Evolutionary conservation across 2,113 vertebrate genomes (phyloP), one percentile per base, ranked within the genome.

Genomic region (Procapra przewalskii): DNA sequence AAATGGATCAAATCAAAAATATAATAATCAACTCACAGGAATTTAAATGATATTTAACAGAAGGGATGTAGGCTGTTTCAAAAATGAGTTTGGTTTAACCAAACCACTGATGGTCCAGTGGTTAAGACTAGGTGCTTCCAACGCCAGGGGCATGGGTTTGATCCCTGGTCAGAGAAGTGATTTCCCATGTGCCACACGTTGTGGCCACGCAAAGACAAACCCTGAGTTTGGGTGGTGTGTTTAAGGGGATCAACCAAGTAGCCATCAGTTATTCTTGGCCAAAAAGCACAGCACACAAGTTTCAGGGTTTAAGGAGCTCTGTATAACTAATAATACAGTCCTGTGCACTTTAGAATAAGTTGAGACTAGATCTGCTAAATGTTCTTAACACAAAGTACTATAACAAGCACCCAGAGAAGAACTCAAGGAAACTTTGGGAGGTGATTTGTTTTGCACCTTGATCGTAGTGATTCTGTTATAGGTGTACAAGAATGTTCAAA

Each of bases 1-100:
- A 77, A 77, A 52, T 79, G 48, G 33, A 55, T 64, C n/a, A n/a
- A 64, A 62, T 81, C 33, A 71, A 88, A 92, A 92, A 54, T 92
- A n/a, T n/a, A 45, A 36, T 15, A n/a, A 79, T 55, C 48, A 82
- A 88, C 5, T 62, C 29, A 48, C 6, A 43, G 15, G 3, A 43
- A 83, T 88, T 88, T 82, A 59, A 75, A 10, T n/a, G 45, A 7
- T 50, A 43, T 82, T 43, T 82, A 43, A 25, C 27, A 50, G 75
- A 80, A 86, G 6, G 17, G 71, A 43, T 45, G 21, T 0, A 6
- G 21, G 33, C 27, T 92, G 3, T 52, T 95, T 80, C 54, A 85
- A 81, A 90, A 85, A 48, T 1, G 40, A 50, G 21, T 54, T 54
- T 90, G 7, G 21, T 36, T 36, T 71, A 36, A 36, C 9, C 64